Base-by-base conservation (phyloP, 1,140 invertebrate species). In the Lutraria rhynchaena region DNA sequence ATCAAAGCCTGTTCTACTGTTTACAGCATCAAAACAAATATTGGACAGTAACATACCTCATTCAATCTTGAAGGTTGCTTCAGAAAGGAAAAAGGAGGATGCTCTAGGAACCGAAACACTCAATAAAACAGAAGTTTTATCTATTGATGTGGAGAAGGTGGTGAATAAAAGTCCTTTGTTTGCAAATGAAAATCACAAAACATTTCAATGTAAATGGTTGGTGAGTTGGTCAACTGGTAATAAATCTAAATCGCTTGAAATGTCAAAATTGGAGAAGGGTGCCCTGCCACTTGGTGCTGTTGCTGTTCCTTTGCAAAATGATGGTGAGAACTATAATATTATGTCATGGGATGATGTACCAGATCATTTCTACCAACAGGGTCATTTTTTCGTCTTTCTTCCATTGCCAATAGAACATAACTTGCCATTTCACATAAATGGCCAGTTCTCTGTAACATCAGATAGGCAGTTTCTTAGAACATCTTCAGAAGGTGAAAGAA, bases 381-480 rank as follows among this genome's bases (percentile, higher is more conserved):
- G 84, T 29, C 88, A 88, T 70, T 60, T 84, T n/a, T 88, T 87
- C 60, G 87, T 83, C 41, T 88, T 83, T 60, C 57, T 88, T 0
- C 87, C 87, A 17, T 55, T 88, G 15, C 85, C 87, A 22, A 81
- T 82, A 49, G 13, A 69, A 53, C 71, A 58, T n/a, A 33, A 27
- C 1, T 80, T 85, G 1, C 87, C 83, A 55, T 83, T 87, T 17
- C 85, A 88, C 58, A 82, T 88, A n/a, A 87, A 89, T 65, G 84
- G 74, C 13, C 78, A 84, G 33, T 87, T 89, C 74, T 76, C 74
- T 19, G 63, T 85, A 44, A 83, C 74, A 15, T 71, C 80, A 65
- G 80, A 83, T 49, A 78, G 84, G 46, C 60, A 67, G 57, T 60
- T 76, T n/a, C 46, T 87, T 0, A 71, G 69, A 49, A 53, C 44